Percentiles rank a stretch among this genome's conserved stretches.
Conservation (phyloP, 2,113 vertebrate species). For the Mungos mungo region DNA sequence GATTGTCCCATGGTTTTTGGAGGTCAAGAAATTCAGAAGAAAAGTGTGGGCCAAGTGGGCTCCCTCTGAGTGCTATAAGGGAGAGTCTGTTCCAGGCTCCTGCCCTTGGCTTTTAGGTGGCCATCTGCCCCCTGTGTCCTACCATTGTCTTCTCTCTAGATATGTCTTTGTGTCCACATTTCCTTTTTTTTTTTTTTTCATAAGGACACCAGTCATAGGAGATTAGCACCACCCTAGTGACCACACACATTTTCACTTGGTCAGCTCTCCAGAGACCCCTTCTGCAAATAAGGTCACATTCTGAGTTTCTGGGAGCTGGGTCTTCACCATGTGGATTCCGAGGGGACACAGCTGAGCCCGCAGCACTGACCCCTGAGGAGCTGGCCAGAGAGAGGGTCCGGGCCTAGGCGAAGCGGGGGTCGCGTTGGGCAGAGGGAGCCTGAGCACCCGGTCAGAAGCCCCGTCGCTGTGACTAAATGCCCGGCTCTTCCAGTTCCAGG, state of each 20-base stretch:
- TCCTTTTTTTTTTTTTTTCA: background rate
- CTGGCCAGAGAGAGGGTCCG: fast-evolving
- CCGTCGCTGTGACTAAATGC: background rate
- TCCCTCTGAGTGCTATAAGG: fast-evolving
- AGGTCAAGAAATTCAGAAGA: background rate
- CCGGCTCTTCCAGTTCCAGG: slow-evolving; percentile 90
- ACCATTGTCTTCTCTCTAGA: fast-evolving
- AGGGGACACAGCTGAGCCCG: background rate
- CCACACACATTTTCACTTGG: fast-evolving
- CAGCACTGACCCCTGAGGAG: fast-evolving
- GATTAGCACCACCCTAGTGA: no score
- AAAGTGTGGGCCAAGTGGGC: background rate
- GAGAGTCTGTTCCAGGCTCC: fast-evolving
- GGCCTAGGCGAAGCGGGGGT: fast-evolving
- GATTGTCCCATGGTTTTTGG: fast-evolving
- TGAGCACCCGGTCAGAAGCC: fast-evolving
- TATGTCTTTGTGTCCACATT: background rate
- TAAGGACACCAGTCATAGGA: background rate
- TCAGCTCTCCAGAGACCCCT: fast-evolving
- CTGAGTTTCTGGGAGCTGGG: fast-evolving
- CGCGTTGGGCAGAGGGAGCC: fast-evolving
- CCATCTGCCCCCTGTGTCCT: background rate
- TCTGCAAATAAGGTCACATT: background rate
- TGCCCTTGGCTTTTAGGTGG: no score
- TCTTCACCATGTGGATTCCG: fast-evolving